These are phyloP conservation scores for Lemur catta DNA, from an alignment of 2,797 vertebrate species.

Conservation along the genomic window DNA sequence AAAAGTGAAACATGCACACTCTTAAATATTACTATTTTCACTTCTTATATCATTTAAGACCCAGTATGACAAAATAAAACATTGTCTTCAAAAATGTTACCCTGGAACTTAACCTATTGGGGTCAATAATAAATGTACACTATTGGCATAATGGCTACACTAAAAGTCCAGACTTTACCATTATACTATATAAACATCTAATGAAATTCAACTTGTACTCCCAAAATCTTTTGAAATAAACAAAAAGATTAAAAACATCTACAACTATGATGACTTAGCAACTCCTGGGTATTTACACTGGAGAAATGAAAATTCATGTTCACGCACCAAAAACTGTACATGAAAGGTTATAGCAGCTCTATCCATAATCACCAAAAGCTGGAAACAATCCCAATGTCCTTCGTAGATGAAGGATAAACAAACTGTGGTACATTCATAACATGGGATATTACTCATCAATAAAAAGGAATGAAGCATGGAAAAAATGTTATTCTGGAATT, in stretches of 20 bases:
- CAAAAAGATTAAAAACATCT: background rate
- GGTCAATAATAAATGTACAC: background rate
- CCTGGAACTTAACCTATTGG: background rate
- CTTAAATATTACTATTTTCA: background rate
- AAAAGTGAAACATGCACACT: background rate
- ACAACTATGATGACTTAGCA: background rate
- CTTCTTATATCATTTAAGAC: background rate
- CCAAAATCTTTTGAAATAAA: background rate
- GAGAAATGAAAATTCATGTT: background rate
- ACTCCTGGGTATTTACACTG: background rate
- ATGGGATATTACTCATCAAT: background rate
- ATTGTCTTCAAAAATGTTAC: background rate
- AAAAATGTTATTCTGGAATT: background rate
- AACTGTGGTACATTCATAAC: background rate
- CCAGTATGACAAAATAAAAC: background rate
- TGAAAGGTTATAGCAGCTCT: background rate
- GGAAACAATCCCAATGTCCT: background rate
- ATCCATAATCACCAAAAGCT: background rate
- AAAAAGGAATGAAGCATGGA: background rate
- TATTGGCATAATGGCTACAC: background rate
- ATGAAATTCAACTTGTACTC: background rate
- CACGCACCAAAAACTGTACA: background rate
- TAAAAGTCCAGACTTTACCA: background rate
- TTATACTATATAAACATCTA: background rate
- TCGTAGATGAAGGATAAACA: background rate